These are phyloP conservation scores for Anguilla rostrata DNA, from an alignment of 2,113 vertebrate genomes.

Conservation along the genomic window DNA sequence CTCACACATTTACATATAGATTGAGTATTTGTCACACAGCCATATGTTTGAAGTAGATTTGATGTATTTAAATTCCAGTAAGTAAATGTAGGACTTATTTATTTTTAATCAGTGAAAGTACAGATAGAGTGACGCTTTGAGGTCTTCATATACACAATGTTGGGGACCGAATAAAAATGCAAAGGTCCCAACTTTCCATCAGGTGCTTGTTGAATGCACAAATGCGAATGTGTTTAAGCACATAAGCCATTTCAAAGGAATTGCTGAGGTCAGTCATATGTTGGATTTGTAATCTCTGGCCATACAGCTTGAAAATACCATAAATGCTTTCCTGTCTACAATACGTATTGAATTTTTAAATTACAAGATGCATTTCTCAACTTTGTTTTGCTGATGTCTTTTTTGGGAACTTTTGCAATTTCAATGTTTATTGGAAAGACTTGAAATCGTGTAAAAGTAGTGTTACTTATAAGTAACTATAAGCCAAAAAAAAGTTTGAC, in stretches of 20 bases:
- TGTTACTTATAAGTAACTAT: not conserved
- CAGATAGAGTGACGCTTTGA: not conserved
- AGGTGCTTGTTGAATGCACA: not conserved
- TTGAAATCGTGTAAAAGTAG: not conserved
- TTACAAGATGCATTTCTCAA: not conserved
- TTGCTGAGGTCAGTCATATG: not conserved
- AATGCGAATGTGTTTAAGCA: not conserved
- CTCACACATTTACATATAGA: constrained; percentile 56
- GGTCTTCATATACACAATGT: not conserved
- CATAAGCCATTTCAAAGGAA: not conserved
- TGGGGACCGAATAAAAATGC: not conserved
- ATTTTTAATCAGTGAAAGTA: constrained; percentile 2
- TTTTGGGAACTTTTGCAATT: not conserved
- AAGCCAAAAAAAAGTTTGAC: not conserved
- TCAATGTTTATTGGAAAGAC: not conserved
- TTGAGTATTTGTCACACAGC: constrained; percentile 36
- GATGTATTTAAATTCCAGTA: not conserved
- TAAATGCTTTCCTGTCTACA: not conserved
- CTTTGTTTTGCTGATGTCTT: not conserved
- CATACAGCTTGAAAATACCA: not conserved
- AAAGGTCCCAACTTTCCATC: constrained; percentile 3
- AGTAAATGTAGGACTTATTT: not conserved
- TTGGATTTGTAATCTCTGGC: constrained; percentile 4
- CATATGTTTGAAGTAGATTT: constrained; percentile 11
- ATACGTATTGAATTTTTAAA: not conserved